These are phyloP conservation scores for Tanypteryx hageni DNA, from an alignment of 2,888 invertebrate genomes.

Conservation along the genomic window DNA sequence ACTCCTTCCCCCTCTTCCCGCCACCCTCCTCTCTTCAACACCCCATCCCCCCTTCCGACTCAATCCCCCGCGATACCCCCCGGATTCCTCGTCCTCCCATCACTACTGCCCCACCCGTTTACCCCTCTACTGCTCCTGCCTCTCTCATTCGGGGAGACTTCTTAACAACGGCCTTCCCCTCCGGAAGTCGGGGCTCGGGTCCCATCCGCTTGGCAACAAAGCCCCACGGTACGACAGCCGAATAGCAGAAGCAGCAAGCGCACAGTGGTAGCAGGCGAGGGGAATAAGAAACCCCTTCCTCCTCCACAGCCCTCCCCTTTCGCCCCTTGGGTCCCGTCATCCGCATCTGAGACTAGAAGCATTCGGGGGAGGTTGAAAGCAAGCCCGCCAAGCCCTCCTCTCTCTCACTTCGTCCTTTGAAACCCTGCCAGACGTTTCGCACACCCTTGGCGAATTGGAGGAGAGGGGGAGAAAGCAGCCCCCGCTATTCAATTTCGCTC, in stretches of 20 bases:
- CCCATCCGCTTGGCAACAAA: constrained; percentile 27
- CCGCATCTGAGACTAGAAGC: constrained; percentile 12
- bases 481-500: background rate
- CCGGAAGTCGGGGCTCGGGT: background rate
- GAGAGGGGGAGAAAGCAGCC: background rate
- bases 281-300: constrained; percentile 11
- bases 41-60: background rate
- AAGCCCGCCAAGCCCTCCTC: no score
- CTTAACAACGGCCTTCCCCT: constrained; percentile 12
- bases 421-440: background rate
- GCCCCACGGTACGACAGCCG: background rate
- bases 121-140: no score
- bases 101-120: no score
- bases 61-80: background rate
- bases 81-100: no score
- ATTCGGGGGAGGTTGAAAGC: background rate
- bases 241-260: background rate
- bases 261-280: background rate
- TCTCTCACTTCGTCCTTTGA: background rate
- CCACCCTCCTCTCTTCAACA: background rate
- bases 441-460: background rate
- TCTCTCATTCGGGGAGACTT: background rate
- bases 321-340: background rate
- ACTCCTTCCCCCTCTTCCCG: background rate
- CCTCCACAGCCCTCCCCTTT: no score